Base-by-base conservation (phyloP, 2,113 vertebrate genomes). In the Rana temporaria region DNA sequence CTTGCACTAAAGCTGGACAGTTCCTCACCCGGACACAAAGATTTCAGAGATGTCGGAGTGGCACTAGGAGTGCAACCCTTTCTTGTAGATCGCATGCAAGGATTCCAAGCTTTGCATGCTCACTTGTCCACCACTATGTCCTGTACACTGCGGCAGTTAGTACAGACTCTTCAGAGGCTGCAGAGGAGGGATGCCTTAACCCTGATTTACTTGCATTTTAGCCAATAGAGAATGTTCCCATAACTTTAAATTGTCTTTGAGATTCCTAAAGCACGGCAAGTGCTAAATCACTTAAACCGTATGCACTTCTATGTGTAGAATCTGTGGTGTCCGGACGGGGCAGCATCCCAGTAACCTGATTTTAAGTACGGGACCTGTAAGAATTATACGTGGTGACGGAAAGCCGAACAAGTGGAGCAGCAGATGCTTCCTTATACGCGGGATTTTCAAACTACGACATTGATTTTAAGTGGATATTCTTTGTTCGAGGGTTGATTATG, bases 21-120 rank as follows among this genome's bases (percentile, higher is more conserved):
- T 18, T 81, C 84, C 26, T 66, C 86, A 73, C 86, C 84, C 0
- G 85, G 88, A 0, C 70, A 68, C 60, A 88, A 89, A 85, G 89
- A 88, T 85, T 89, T 89, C 85, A 86, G 85, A 67, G 89, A 90
- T 0, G 82, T 90, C 84, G 88, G 87, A 0, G 77, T 88, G 85
- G 88, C 89, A 73, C 85, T 91, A 67, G 90, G 87, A 0, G 64
- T 89, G 0, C 0, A 32, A 0, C 57, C 86, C 0, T 84, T 87
- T 57, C 0, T 88, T 81, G 67, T 89, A 79, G 84, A 86, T 3
- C 82, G n/a, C 42, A 82, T 90, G 0, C 78, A 77, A 0, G 88
- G 89, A 0, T 90, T 92, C 6, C 76, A 86, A 84, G 85, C 87
- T 38, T 83, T 93, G 2, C 60, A 91, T 0, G 0, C 85, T 4